Conservation (phyloP, 2,888 invertebrate species). For the Sphaerophoria rueppellii region DNA sequence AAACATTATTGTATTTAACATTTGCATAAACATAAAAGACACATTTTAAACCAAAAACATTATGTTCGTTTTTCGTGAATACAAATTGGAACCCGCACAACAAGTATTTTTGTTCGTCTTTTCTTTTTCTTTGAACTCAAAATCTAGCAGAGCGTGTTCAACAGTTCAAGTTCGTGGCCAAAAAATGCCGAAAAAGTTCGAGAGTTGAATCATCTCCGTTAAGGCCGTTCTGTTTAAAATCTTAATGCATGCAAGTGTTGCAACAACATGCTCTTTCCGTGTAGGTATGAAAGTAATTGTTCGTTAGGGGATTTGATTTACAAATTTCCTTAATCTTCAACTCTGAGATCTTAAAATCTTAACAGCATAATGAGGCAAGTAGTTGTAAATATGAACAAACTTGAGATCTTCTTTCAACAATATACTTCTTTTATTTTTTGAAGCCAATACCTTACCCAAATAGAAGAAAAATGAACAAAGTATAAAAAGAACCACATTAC, state of each 20-base stretch:
- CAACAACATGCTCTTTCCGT: not conserved
- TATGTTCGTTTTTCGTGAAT: not conserved
- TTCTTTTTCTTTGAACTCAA: not conserved
- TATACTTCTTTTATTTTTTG: not conserved
- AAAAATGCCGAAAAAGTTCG: conserved; percentile 36
- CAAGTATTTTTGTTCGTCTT: conserved; percentile 10
- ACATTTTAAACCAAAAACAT: not conserved
- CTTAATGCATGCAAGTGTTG: not conserved
- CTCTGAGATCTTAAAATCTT: too few relatives aligned
- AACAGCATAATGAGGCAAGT: too few relatives aligned
- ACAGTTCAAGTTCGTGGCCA: conserved; percentile 58
- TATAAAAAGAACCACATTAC: conserved; percentile 10
- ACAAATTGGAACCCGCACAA: conserved; percentile 22
- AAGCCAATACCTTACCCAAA: conserved; percentile 4
- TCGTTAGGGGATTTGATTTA: too few relatives aligned
- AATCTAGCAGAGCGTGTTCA: conserved; percentile 32
- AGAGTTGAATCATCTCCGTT: conserved; percentile 1
- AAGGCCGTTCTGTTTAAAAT: not conserved
- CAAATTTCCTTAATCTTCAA: too few relatives aligned
- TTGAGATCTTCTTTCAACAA: too few relatives aligned
- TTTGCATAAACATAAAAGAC: conserved; percentile 11
- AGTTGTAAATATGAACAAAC: too few relatives aligned
- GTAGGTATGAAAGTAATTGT: too few relatives aligned
- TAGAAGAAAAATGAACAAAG: conserved; percentile 33
- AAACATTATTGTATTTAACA: not conserved